Evolutionary conservation across 2,888 invertebrate species (phyloP).

Genomic region (Eumerus sabulonum): DNA sequence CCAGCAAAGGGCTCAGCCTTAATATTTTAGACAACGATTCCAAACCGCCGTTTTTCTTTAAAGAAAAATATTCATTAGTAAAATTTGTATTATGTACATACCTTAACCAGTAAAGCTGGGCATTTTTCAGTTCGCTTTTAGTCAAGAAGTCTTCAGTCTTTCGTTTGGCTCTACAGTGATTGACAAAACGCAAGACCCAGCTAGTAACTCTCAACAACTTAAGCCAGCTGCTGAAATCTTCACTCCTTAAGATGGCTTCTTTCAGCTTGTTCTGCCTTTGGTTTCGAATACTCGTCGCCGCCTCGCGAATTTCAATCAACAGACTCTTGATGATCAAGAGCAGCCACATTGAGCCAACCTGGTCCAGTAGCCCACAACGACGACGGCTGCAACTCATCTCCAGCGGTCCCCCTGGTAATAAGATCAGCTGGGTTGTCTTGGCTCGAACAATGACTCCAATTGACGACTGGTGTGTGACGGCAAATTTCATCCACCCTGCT

Average conservation of each 20-base stretch:
- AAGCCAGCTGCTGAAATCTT: constrained; percentile 17
- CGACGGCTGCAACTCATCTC: constrained; percentile 30
- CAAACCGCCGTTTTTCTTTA: constrained; percentile 25
- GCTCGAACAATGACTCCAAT: too few relatives aligned
- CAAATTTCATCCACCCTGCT: too few relatives aligned
- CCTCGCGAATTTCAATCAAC: neutral
- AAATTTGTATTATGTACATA: constrained; percentile 23
- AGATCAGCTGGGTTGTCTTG: too few relatives aligned
- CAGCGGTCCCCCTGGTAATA: constrained; percentile 37
- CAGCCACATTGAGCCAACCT: constrained; percentile 25
- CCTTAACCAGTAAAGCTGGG: constrained; percentile 13
- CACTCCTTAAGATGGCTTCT: neutral
- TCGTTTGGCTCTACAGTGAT: constrained; percentile 7
- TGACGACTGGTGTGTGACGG: too few relatives aligned
- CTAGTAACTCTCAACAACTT: constrained; percentile 25
- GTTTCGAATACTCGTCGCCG: neutral
- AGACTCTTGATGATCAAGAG: neutral
- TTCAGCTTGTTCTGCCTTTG: neutral
- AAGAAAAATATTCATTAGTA: constrained; percentile 32
- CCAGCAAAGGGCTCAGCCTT: neutral
- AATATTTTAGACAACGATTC: constrained; percentile 5
- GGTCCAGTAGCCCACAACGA: constrained; percentile 31
- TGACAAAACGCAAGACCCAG: constrained; percentile 26
- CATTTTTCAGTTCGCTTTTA: constrained; percentile 18
- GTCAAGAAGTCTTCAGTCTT: constrained; percentile 9